phyloP scores from a whole-genome alignment of 2,888 invertebrate genomes.

The Lampropteryx suffumata region DNA sequence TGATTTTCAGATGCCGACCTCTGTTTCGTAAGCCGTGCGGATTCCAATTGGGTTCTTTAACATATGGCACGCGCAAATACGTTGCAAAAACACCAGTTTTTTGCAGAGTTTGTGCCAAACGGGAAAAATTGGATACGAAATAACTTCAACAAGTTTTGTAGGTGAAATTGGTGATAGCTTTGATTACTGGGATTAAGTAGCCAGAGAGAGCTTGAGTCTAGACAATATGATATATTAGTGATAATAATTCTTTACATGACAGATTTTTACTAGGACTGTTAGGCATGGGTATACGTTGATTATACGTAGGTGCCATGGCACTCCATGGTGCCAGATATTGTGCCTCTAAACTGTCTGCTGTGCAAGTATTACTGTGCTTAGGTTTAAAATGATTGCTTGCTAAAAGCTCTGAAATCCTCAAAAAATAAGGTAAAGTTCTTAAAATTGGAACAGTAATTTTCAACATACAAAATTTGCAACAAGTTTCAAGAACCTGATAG shows the following conservation, averaged over 20 bases:
- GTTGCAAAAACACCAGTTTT: constrained; percentile 43
- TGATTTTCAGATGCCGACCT: constrained; percentile 16
- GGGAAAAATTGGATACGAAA: constrained; percentile 25
- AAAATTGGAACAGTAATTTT: neutral
- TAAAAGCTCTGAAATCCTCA: no score
- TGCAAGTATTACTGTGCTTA: no score
- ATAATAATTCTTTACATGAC: no score
- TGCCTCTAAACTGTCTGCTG: no score
- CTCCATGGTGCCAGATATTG: no score
- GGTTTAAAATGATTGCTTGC: no score
- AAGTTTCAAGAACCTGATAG: constrained; percentile 32
- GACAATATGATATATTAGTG: no score
- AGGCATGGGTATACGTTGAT: no score
- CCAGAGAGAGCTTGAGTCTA: no score
- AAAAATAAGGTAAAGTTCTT: no score
- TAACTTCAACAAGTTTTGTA: constrained; percentile 7
- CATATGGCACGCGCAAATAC: constrained; percentile 45
- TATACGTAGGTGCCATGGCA: no score
- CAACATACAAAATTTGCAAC: constrained; percentile 19
- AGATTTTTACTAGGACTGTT: no score
- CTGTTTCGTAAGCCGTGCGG: constrained; percentile 35
- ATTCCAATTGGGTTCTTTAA: constrained; percentile 57
- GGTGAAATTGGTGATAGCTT: neutral
- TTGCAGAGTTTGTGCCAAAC: constrained; percentile 31
- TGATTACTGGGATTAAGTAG: neutral